These are phyloP conservation scores for Gallinago solitaria DNA, from an alignment of 2,797 vertebrate genomes.

Conservation along the genomic window DNA sequence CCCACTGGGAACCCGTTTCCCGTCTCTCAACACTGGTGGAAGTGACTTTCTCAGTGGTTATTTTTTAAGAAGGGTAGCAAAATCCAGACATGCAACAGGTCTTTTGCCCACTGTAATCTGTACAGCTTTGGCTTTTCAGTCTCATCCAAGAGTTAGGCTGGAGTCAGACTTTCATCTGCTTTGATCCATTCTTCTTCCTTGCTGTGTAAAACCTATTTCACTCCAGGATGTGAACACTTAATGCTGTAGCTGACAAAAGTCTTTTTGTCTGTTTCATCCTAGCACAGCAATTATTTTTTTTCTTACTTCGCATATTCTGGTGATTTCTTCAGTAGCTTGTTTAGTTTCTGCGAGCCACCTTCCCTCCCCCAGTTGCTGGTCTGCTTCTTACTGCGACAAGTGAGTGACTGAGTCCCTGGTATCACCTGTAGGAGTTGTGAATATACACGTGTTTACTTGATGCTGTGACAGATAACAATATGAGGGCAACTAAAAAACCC, in stretches of 20 bases:
- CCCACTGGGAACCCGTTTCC: neutral
- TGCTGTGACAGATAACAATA: neutral
- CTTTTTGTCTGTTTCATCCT: neutral
- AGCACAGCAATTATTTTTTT: neutral
- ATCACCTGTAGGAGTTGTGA: constrained; percentile 6
- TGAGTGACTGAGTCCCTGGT: neutral
- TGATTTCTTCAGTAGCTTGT: neutral
- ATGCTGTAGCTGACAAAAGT: neutral
- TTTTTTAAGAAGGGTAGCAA: neutral
- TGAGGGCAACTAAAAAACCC: neutral
- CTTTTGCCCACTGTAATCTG: neutral
- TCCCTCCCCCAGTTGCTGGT: neutral
- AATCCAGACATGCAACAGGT: neutral
- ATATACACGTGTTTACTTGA: neutral
- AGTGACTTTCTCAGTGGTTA: neutral
- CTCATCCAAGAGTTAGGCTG: neutral
- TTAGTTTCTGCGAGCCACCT: neutral
- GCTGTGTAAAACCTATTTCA: neutral
- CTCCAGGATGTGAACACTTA: neutral
- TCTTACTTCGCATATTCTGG: neutral
- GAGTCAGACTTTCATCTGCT: neutral
- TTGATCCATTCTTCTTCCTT: neutral
- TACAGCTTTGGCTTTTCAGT: neutral
- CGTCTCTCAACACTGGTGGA: neutral
- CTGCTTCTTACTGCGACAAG: neutral